Evolutionary conservation across 2,113 vertebrate genomes (phyloP).

Genomic region (Leiothrix lutea): DNA sequence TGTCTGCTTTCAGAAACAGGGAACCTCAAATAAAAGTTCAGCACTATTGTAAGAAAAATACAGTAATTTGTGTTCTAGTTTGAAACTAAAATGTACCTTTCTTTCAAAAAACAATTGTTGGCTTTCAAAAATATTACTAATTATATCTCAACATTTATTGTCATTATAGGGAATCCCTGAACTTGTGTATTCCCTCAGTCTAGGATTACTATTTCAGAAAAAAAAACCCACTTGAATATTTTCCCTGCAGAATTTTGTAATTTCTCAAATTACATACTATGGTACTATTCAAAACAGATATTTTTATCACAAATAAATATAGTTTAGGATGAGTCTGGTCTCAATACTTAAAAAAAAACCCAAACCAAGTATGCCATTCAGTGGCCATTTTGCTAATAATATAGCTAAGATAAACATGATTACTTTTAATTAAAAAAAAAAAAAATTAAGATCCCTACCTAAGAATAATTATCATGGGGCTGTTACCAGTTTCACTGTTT

Average conservation of each 20-base stretch:
- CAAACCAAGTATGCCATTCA: background rate
- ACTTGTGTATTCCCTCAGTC: conserved; percentile 57
- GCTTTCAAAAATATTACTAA: conserved; percentile 79
- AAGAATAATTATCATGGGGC: background rate
- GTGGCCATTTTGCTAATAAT: background rate
- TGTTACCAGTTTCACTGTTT: conserved; percentile 13
- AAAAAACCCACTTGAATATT: background rate
- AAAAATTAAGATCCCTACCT: background rate
- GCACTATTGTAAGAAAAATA: conserved; percentile 80
- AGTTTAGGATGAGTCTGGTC: background rate
- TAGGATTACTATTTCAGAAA: conserved; percentile 34
- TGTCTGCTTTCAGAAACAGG: conserved; percentile 80
- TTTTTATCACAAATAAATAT: background rate
- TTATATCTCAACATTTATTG: conserved; percentile 73
- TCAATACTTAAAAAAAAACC: background rate
- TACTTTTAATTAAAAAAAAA: background rate
- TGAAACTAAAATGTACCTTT: conserved; percentile 75
- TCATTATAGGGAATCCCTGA: conserved; percentile 67
- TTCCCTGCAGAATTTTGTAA: conserved; percentile 10
- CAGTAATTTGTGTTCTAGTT: conserved; percentile 80
- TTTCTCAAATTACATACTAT: conserved; percentile 1
- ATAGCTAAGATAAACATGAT: background rate
- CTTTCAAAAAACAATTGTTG: conserved; percentile 75
- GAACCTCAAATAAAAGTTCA: conserved; percentile 82
- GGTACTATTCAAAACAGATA: background rate